phyloP scores from a whole-genome alignment of 1,140 invertebrate species.

The Papilio glaucus region DNA sequence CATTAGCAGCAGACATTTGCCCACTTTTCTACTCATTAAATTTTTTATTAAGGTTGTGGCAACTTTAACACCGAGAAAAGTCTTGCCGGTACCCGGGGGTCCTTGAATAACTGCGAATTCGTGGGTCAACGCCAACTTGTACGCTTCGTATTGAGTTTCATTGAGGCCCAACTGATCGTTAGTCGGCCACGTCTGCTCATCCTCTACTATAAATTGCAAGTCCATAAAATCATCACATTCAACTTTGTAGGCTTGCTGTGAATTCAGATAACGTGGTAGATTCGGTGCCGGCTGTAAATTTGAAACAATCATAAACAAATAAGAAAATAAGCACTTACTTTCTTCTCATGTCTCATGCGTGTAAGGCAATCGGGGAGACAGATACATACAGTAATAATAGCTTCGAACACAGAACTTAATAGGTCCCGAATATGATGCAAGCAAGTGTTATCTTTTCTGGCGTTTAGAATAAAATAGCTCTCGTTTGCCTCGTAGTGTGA shows the following conservation, averaged over 20 bases:
- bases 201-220: conserved; percentile 42
- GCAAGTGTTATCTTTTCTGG: too few relatives aligned
- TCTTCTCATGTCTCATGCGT: background rate
- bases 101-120: conserved; percentile 91
- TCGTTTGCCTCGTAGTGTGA: too few relatives aligned
- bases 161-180: conserved; percentile 80
- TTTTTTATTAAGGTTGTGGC: conserved; percentile 85
- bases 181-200: conserved; percentile 72
- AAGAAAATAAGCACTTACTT: background rate
- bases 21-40: conserved; percentile 42
- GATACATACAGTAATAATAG: too few relatives aligned
- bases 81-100: conserved; percentile 92
- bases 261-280: conserved; percentile 60
- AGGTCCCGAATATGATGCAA: too few relatives aligned
- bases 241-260: conserved; percentile 39
- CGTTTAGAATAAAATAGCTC: too few relatives aligned
- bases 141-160: conserved; percentile 85
- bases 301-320: conserved; percentile 26
- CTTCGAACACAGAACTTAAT: too few relatives aligned
- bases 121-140: conserved; percentile 84
- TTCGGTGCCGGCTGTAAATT: conserved; percentile 81
- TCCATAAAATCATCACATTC: conserved; percentile 12
- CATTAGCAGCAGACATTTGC: conserved; percentile 86
- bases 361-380: background rate
- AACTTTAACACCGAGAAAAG: conserved; percentile 89